These are phyloP conservation scores for Elaphurus davidianus DNA, from an alignment of 2,113 vertebrate species.

Conservation along the genomic window DNA sequence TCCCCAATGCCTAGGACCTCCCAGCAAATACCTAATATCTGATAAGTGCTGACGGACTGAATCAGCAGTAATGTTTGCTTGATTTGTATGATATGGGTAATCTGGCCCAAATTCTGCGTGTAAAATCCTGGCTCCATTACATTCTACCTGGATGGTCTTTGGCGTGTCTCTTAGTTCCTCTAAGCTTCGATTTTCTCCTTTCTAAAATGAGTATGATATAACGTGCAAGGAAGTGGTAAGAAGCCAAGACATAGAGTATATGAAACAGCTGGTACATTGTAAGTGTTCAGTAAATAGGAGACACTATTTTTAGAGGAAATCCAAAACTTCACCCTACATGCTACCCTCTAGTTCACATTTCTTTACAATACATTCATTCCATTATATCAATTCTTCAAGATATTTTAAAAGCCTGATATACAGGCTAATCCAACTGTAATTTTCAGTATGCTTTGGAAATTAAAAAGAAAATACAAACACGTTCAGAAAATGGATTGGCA, in stretches of 20 bases:
- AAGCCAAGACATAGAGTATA: background rate
- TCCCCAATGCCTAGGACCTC: background rate
- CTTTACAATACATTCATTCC: background rate
- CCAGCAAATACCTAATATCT: background rate
- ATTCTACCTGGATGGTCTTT: background rate
- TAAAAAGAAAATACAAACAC: background rate
- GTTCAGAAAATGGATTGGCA: background rate
- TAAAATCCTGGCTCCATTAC: background rate
- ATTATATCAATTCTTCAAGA: background rate
- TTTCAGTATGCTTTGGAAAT: background rate
- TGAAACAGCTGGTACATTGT: background rate
- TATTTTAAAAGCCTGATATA: background rate
- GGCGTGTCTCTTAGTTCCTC: background rate
- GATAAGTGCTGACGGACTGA: background rate
- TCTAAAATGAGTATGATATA: background rate
- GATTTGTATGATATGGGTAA: background rate
- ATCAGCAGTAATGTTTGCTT: background rate
- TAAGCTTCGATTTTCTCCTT: background rate
- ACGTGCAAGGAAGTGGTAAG: background rate
- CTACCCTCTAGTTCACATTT: background rate
- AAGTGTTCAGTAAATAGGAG: background rate
- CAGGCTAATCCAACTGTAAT: background rate
- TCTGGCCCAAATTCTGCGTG: background rate
- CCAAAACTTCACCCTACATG: background rate
- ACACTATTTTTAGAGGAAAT: constrained; percentile 4